phyloP scores from a whole-genome alignment of 2,888 invertebrate species.

The Lissocephala sabroskyi region DNA sequence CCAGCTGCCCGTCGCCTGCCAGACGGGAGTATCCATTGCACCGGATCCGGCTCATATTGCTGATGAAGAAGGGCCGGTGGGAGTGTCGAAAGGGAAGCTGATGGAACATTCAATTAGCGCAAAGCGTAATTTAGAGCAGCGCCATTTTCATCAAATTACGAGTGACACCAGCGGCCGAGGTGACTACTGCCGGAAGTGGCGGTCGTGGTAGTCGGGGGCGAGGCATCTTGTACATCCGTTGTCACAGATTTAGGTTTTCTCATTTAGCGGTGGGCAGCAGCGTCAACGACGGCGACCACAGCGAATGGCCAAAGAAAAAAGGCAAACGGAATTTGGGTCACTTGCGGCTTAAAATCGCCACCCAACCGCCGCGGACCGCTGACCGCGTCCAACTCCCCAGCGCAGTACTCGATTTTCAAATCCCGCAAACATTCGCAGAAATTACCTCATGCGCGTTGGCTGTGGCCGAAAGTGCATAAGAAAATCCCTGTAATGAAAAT shows the following conservation, averaged over 20 bases:
- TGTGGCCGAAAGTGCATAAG: constrained; percentile 64
- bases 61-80: too few relatives aligned
- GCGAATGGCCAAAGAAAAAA: too few relatives aligned
- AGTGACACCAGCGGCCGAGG: background rate
- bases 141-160: constrained; percentile 46
- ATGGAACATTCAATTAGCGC: constrained; percentile 60
- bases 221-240: constrained; percentile 48
- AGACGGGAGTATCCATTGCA: too few relatives aligned
- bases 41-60: too few relatives aligned
- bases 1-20: too few relatives aligned
- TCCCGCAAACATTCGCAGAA: constrained; percentile 63
- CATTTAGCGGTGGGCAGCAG: constrained; percentile 27
- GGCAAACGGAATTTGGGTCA: constrained; percentile 58
- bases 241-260: constrained; percentile 54
- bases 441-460: constrained; percentile 65
- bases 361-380: background rate
- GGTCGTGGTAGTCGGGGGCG: background rate
- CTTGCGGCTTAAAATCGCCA: constrained; percentile 46
- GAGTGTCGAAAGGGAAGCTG: too few relatives aligned
- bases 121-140: constrained; percentile 53
- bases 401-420: constrained; percentile 44
- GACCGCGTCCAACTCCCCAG: background rate
- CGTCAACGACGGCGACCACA: constrained; percentile 18
- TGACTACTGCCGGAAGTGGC: background rate
- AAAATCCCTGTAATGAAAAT: constrained; percentile 57